These are phyloP conservation scores for Agrypnia vestita DNA, from an alignment of 1,140 invertebrate genomes.

Conservation along the genomic window DNA sequence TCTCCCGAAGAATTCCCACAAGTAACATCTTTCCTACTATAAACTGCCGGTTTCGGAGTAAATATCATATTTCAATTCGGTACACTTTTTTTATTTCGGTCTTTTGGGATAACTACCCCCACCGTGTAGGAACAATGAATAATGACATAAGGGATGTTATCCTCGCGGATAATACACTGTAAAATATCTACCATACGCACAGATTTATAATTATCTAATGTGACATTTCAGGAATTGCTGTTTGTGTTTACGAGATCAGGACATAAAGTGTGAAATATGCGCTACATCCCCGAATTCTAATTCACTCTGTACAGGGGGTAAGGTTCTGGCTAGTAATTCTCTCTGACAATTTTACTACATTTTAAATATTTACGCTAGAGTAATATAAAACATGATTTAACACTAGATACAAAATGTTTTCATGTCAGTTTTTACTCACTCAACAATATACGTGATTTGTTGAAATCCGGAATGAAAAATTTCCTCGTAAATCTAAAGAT, in stretches of 20 bases:
- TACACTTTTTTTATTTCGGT: slow-evolving; percentile 36
- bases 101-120: slow-evolving; percentile 27
- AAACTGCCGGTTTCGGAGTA: slow-evolving; percentile 32
- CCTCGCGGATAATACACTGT: slow-evolving; percentile 22
- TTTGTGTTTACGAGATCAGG: slow-evolving; percentile 14
- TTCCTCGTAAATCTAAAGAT: no score
- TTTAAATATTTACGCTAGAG: no score
- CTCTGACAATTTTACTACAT: no score
- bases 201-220: slow-evolving; percentile 50
- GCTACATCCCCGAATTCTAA: slow-evolving; percentile 10
- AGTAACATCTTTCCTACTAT: slow-evolving; percentile 37
- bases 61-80: slow-evolving; percentile 50
- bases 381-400: no score
- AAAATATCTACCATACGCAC: slow-evolving; percentile 13
- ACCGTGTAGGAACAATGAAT: slow-evolving; percentile 36
- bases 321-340: no score
- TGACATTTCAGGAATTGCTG: slow-evolving; percentile 20
- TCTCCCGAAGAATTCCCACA: slow-evolving; percentile 22
- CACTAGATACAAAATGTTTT: no score
- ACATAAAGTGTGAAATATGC: slow-evolving; percentile 26
- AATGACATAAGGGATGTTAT: slow-evolving; percentile 25
- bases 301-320: not conserved
- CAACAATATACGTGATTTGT: no score
- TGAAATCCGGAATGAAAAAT: no score
- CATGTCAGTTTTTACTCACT: no score